These are phyloP conservation scores for Heliconius hewitsoni DNA, from an alignment of 1,140 invertebrate genomes.

Conservation along the genomic window DNA sequence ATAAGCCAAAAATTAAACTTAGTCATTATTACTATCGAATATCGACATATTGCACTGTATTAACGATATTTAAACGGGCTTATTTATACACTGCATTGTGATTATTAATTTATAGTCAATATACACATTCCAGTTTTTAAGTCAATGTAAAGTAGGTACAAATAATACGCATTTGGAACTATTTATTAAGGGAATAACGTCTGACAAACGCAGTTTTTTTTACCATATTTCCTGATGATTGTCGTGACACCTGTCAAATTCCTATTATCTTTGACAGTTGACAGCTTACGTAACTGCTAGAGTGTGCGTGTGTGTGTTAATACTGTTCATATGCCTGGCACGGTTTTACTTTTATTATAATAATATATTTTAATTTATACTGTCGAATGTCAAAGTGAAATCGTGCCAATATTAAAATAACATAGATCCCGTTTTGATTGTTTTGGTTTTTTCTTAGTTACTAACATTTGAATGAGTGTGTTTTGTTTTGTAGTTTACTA, in stretches of 20 bases:
- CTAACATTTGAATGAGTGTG: conserved; percentile 64
- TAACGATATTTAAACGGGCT: background rate
- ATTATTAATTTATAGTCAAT: conserved; percentile 16
- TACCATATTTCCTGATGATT: conserved; percentile 8
- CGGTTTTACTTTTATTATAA: conserved; percentile 46
- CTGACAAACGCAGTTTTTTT: conserved; percentile 34
- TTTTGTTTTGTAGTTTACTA: conserved; percentile 69
- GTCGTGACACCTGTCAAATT: conserved; percentile 43
- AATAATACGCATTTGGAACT: conserved; percentile 53
- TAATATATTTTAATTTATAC: conserved; percentile 34
- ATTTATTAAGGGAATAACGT: conserved; percentile 14
- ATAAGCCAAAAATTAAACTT: conserved; percentile 13
- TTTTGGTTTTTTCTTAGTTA: conserved; percentile 42
- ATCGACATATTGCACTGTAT: background rate
- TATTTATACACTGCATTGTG: conserved; percentile 13
- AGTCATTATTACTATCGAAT: conserved; percentile 19
- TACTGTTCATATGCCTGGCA: conserved; percentile 28
- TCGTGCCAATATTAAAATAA: conserved; percentile 49
- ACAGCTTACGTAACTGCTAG: conserved; percentile 23
- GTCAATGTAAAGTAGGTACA: conserved; percentile 47
- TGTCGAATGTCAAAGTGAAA: conserved; percentile 45
- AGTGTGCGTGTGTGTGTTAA: conserved; percentile 27
- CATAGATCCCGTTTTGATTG: conserved; percentile 50
- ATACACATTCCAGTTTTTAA: conserved; percentile 17
- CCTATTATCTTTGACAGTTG: conserved; percentile 28